A percentile compares a stretch with the other conserved stretches of the same genome.
These are phyloP conservation scores for Drosophila arawakana DNA, from an alignment of 1,140 invertebrate genomes.

Conservation along the genomic window DNA sequence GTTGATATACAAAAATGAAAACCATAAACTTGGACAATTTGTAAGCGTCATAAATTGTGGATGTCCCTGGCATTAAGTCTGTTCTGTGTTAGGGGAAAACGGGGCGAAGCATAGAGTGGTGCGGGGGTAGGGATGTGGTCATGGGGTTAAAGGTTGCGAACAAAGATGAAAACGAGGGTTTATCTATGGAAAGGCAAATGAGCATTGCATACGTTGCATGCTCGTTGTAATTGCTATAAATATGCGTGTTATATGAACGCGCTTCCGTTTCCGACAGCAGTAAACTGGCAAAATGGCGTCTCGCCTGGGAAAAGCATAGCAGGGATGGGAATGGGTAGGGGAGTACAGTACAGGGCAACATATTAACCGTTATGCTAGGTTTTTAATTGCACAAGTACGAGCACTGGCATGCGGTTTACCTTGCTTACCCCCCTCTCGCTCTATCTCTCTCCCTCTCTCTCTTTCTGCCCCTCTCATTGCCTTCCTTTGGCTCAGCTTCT, in stretches of 20 bases:
- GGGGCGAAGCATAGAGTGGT: too few species aligned
- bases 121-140: too few species aligned
- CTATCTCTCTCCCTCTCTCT: not conserved
- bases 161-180: not conserved
- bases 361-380: constrained; percentile 39
- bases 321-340: too few species aligned
- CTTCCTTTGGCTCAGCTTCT: not conserved
- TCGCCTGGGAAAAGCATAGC: not conserved
- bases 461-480: not conserved
- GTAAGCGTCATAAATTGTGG: constrained; percentile 49
- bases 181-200: constrained; percentile 41
- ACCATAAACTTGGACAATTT: constrained; percentile 70
- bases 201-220: constrained; percentile 19
- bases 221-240: constrained; percentile 51
- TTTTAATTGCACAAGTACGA: constrained; percentile 49
- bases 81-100: not conserved
- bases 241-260: constrained; percentile 47
- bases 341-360: too few species aligned
- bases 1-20: constrained; percentile 56
- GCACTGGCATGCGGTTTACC: constrained; percentile 9
- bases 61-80: not conserved
- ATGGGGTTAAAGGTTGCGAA: not conserved
- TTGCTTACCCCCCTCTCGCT: constrained; percentile 6
- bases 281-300: constrained; percentile 34
- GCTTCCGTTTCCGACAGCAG: constrained; percentile 51